phyloP scores from a whole-genome alignment of 1,140 invertebrate genomes.

The Cotesia typhae region DNA sequence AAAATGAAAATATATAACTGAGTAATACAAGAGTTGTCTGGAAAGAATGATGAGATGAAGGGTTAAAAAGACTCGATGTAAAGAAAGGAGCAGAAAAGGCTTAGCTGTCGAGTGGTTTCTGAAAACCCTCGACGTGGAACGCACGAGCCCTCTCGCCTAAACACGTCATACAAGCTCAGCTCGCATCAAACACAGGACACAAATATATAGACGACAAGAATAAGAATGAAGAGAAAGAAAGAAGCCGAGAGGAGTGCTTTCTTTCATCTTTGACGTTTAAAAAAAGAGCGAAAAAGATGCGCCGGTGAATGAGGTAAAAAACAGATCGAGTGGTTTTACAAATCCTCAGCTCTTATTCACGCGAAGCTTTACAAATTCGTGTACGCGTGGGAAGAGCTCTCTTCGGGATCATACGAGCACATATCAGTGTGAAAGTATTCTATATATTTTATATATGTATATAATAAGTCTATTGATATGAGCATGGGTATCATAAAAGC shows the following conservation, averaged over 20 bases:
- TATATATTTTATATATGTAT: not conserved
- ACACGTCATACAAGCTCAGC: constrained; percentile 9
- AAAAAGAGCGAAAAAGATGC: constrained; percentile 31
- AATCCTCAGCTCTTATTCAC: constrained; percentile 44
- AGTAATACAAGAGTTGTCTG: no score
- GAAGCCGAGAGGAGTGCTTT: constrained; percentile 5
- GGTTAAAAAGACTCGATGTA: not conserved
- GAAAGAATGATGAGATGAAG: not conserved
- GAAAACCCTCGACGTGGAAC: constrained; percentile 20
- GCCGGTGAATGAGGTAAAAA: constrained; percentile 23
- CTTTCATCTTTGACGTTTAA: constrained; percentile 24
- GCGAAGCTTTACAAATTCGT: constrained; percentile 44
- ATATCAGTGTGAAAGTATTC: not conserved
- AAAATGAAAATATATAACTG: no score
- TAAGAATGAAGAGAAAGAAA: constrained; percentile 28
- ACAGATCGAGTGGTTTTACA: constrained; percentile 39
- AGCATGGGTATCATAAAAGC: constrained; percentile 7
- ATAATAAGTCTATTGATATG: not conserved
- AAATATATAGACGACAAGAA: constrained; percentile 36
- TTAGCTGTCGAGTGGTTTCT: constrained; percentile 33
- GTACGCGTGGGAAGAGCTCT: constrained; percentile 40
- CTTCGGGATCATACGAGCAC: constrained; percentile 1
- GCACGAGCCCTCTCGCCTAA: constrained; percentile 31
- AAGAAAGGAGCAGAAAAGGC: constrained; percentile 24
- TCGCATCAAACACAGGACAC: constrained; percentile 22